These are phyloP conservation scores for Cerastoderma edule DNA, from an alignment of 2,888 invertebrate genomes.

Conservation along the genomic window DNA sequence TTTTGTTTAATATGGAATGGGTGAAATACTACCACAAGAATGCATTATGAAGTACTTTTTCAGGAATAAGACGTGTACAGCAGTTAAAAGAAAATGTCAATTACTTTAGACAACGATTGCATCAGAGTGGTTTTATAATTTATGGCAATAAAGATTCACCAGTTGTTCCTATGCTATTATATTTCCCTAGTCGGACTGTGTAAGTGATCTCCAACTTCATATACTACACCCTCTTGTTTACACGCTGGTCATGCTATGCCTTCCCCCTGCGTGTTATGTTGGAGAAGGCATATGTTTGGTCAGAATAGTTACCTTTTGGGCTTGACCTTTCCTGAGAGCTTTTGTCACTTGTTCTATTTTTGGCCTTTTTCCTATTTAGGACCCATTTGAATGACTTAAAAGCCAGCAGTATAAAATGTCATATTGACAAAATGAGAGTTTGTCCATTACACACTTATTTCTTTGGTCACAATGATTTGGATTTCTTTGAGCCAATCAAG, in stretches of 20 bases:
- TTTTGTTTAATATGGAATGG: not conserved
- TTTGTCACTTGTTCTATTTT: too few relatives aligned
- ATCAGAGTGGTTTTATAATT: constrained; percentile 95
- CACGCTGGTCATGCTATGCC: constrained; percentile 8
- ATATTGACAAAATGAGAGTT: too few relatives aligned
- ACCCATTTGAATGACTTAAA: too few relatives aligned
- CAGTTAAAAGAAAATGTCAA: constrained; percentile 92
- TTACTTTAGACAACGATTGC: constrained; percentile 91
- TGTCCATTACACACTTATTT: too few relatives aligned
- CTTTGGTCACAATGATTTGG: too few relatives aligned
- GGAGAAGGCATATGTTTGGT: not conserved
- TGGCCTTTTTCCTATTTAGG: too few relatives aligned
- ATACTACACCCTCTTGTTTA: not conserved
- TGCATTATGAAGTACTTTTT: constrained; percentile 33
- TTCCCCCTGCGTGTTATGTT: not conserved
- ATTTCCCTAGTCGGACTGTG: constrained; percentile 97
- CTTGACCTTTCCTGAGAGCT: constrained; percentile 2
- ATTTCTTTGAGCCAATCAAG: too few relatives aligned
- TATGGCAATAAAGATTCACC: constrained; percentile 98
- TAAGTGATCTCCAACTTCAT: constrained; percentile 83
- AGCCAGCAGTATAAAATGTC: too few relatives aligned
- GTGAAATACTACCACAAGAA: too few relatives aligned
- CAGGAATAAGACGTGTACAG: constrained; percentile 87
- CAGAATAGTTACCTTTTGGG: not conserved
- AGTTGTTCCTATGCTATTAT: constrained; percentile 97